Evolutionary conservation across 2,113 vertebrate genomes (phyloP).

Genomic region (Aplodontia rufa): DNA sequence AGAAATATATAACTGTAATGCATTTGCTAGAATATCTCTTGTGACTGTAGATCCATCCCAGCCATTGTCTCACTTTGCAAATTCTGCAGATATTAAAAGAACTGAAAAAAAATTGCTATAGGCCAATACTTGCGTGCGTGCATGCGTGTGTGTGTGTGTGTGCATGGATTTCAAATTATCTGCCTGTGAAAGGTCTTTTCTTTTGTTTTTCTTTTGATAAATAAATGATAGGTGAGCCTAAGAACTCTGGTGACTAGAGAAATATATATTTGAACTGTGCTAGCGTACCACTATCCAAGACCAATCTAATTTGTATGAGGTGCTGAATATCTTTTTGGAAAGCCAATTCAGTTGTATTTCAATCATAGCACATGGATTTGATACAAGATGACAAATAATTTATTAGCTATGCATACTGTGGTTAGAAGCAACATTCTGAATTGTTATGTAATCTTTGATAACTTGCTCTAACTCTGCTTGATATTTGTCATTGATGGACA

Average conservation of each 20-base stretch:
- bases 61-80: slow-evolving; percentile 3
- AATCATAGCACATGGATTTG: neutral
- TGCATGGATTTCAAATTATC: slow-evolving; percentile 1
- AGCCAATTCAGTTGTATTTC: neutral
- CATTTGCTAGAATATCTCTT: neutral
- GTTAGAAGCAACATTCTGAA: neutral
- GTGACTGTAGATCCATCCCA: neutral
- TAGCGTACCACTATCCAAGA: neutral
- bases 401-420: neutral
- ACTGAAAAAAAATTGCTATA: neutral
- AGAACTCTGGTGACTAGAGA: neutral
- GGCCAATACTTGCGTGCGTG: neutral
- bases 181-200: neutral
- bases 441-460: neutral
- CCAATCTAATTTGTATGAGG: neutral
- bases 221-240: neutral
- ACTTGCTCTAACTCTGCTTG: neutral
- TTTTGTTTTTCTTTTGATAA: slow-evolving; percentile 31
- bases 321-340: slow-evolving; percentile 4
- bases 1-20: slow-evolving; percentile 30
- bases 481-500: slow-evolving; percentile 1
- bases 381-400: neutral
- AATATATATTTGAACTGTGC: neutral
- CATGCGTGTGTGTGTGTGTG: neutral
- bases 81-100: slow-evolving; percentile 3